Base-by-base conservation (phyloP, 64 coral and sea anemone species). In the Montipora efflorescens region DNA sequence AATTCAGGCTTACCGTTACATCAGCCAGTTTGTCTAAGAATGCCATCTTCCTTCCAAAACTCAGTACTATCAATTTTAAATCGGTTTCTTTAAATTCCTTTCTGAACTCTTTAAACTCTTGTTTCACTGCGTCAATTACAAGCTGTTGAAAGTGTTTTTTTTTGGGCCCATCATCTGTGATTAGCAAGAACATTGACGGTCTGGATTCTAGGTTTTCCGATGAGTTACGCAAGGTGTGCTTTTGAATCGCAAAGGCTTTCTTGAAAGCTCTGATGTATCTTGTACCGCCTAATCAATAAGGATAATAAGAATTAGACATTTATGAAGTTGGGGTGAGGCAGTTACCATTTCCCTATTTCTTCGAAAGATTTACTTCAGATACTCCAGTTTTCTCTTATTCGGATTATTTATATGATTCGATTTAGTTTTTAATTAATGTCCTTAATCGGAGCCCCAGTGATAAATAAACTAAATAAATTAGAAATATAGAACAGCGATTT, bases 181-280 rank as follows among this genome's bases (percentile, higher is more conserved):
- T 49, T 10, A 97, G 76, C 5, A 97, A 78, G 3, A 97, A 84
- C 12, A 92, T 87, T 14, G 92, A 94, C 47, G 79, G 82, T 10
- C 87, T 59, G 7, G 19, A 59, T 58, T 25, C 28, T 14, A 74
- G 43, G 16, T 21, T 28, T 11, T 14, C 57, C 47, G 47, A 5
- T 13, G 93, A 88, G 21, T 19, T 76, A 46, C 87, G 50, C 0
- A 69, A n/a, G 50, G 92, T 83, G 25, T 89, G 77, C 15, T 77
- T 84, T 1, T 94, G 75, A 11, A 97, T 84, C 3, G 74, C 36
- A 23, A 94, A 97, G 4, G 95, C 95, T 66, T 72, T 84, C 7
- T 79, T 57, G 50, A 97, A 82, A 10, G 92, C 89, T 64, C 16
- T 76, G 12, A 94, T 77, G 84, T 90, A 97, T 48, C 90, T 77